A percentile compares a stretch with the other conserved stretches of the same genome.
Evolutionary conservation across 2,113 vertebrate species (phyloP).

Genomic region (Donacobius atricapilla): DNA sequence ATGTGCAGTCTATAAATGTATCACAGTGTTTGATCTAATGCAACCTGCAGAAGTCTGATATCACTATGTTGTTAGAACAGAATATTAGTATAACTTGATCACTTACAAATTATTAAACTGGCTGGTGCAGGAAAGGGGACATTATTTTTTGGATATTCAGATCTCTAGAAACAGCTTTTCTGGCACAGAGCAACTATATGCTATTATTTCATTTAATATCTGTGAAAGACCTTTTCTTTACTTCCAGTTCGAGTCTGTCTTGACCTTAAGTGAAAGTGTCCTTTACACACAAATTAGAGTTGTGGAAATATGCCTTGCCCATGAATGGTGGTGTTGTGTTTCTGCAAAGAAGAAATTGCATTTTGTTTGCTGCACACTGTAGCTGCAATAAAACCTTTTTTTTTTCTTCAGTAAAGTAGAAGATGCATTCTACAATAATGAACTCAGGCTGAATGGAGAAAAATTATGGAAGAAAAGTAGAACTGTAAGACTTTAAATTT

Average conservation of each 20-base stretch:
- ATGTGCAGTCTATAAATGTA: not conserved
- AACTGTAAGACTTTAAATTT: slow-evolving; percentile 77
- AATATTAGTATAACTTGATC: not conserved
- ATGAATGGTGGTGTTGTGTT: not conserved
- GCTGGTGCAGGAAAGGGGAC: not conserved
- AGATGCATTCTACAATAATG: slow-evolving; percentile 90
- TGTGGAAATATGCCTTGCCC: not conserved
- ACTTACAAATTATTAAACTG: not conserved
- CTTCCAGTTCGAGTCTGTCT: not conserved
- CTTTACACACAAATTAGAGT: not conserved
- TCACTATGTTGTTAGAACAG: not conserved
- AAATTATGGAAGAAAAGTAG: slow-evolving; percentile 95
- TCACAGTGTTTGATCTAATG: not conserved
- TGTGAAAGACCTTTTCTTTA: not conserved
- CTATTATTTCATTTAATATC: not conserved
- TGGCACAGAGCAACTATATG: not conserved
- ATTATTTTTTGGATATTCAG: not conserved
- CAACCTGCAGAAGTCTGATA: not conserved
- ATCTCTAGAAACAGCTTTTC: not conserved
- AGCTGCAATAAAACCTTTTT: slow-evolving; percentile 43
- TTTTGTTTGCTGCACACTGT: not conserved
- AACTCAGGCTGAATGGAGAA: slow-evolving; percentile 91
- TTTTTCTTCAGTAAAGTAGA: slow-evolving; percentile 89
- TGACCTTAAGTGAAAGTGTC: not conserved
- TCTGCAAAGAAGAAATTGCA: not conserved